phyloP scores from a whole-genome alignment of 2,888 invertebrate genomes.

The Nymphalis c-album region DNA sequence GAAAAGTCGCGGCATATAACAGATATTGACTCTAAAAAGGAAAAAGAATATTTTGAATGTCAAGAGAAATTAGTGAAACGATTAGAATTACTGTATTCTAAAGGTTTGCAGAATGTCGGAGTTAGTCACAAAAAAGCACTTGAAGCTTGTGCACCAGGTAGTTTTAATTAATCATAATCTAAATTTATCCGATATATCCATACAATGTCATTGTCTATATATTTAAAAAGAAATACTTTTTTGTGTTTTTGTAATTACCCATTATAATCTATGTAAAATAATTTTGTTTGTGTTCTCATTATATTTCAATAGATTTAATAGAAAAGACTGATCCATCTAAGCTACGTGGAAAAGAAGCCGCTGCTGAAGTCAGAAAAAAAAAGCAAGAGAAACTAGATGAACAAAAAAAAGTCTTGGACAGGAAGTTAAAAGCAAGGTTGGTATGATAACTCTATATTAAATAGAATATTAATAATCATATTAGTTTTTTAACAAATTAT shows the following conservation, averaged over 20 bases:
- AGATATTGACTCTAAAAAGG: conserved; percentile 61
- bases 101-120: conserved; percentile 63
- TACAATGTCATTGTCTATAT: neutral
- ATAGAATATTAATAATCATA: neutral
- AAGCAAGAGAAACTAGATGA: conserved; percentile 68
- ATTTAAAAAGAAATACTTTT: neutral
- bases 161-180: neutral
- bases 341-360: conserved; percentile 66
- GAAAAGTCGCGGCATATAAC: conserved; percentile 63
- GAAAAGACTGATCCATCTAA: conserved; percentile 62
- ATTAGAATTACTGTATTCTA: conserved; percentile 63
- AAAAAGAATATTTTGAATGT: conserved; percentile 62
- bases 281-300: neutral
- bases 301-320: conserved; percentile 39
- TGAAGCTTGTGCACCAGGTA: conserved; percentile 54
- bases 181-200: too few species aligned
- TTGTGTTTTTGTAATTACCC: too few species aligned
- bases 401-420: conserved; percentile 65
- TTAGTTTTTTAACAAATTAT: neutral
- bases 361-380: conserved; percentile 56
- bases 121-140: conserved; percentile 62
- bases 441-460: neutral
- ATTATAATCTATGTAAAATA: too few species aligned
- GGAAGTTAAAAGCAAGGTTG: conserved; percentile 71
- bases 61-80: conserved; percentile 68